Evolutionary conservation across 2,113 vertebrate genomes (phyloP).

Genomic region (Chaetura pelagica): DNA sequence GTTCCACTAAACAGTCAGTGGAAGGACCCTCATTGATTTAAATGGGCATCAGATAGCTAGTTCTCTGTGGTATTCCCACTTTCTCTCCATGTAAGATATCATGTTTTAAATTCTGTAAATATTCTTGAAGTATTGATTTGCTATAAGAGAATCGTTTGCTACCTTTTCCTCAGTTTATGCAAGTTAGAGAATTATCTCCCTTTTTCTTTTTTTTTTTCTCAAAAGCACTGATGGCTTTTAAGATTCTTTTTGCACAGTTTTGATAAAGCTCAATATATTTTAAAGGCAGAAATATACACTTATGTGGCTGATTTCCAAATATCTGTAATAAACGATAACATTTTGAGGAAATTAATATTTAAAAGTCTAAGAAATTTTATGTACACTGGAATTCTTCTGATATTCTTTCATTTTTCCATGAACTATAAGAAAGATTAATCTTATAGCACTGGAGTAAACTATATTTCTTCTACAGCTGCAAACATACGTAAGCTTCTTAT

Average conservation of each 20-base stretch:
- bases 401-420: background rate
- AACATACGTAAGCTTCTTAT: background rate
- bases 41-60: background rate
- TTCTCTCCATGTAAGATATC: background rate
- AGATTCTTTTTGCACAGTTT: background rate
- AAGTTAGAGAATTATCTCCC: background rate
- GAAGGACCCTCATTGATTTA: background rate
- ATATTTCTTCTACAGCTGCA: background rate
- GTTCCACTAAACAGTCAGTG: background rate
- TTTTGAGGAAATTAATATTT: background rate
- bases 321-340: background rate
- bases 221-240: background rate
- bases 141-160: background rate
- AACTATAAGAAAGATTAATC: background rate
- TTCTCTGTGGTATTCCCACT: background rate
- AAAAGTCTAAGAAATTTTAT: background rate
- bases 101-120: background rate
- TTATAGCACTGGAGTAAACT: background rate
- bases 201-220: background rate
- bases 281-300: background rate
- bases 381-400: background rate
- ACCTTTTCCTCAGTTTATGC: background rate
- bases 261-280: background rate
- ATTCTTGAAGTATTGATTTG: background rate
- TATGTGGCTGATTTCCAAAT: background rate